These are phyloP conservation scores for Drosophila kanapiae DNA, from an alignment of 1,140 invertebrate genomes.

Conservation along the genomic window DNA sequence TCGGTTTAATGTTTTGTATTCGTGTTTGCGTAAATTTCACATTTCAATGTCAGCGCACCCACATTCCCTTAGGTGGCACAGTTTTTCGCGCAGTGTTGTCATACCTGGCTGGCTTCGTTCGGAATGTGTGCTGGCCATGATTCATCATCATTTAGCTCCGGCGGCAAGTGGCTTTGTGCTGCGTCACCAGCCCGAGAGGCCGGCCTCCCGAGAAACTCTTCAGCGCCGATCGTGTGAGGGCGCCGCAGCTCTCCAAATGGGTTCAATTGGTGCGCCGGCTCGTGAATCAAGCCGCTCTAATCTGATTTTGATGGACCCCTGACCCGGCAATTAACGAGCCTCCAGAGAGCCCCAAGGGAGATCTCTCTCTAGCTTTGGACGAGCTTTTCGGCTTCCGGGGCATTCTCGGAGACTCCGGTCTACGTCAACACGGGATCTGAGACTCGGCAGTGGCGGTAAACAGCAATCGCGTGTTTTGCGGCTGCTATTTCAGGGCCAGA, in stretches of 20 bases:
- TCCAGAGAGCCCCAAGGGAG: conserved; percentile 1
- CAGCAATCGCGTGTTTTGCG: conserved; percentile 43
- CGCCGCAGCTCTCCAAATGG: not conserved
- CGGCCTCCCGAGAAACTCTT: conserved; percentile 11
- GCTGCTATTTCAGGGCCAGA: conserved; percentile 33
- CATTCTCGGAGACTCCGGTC: not conserved
- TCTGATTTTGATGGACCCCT: conserved; percentile 29
- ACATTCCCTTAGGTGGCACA: not conserved
- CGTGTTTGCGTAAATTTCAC: conserved; percentile 3
- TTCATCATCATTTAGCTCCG: conserved; percentile 14
- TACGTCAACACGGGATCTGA: conserved; percentile 15
- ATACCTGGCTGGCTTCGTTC: conserved; percentile 22
- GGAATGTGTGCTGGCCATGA: conserved; percentile 34
- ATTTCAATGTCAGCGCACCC: conserved; percentile 27
- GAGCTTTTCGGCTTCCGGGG: conserved; percentile 20
- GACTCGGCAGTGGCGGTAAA: conserved; percentile 19
- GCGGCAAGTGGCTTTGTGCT: conserved; percentile 31
- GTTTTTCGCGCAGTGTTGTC: conserved; percentile 36
- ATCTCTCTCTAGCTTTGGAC: conserved; percentile 8
- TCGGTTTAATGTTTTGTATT: conserved; percentile 7
- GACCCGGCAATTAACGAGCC: conserved; percentile 28
- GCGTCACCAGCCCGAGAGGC: conserved; percentile 41
- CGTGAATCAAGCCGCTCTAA: conserved; percentile 26
- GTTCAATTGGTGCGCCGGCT: conserved; percentile 12
- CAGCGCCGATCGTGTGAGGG: conserved; percentile 41